Base-by-base conservation (phyloP, 2,797 vertebrate genomes). In the Harpagifer antarcticus region DNA sequence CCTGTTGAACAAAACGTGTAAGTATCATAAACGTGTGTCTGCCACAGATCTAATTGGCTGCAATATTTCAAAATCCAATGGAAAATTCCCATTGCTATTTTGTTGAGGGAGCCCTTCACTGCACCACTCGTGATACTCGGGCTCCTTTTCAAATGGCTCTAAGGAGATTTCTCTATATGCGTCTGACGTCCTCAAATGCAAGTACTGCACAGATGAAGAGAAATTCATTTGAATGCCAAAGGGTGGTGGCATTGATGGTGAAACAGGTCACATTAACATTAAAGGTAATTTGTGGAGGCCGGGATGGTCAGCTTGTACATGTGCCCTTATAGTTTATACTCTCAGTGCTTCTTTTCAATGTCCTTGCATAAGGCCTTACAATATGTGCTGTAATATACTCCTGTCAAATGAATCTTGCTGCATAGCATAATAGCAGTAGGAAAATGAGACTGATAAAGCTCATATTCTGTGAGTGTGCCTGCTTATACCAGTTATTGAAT, bases 221-320 rank as follows among this genome's bases (percentile, higher is more conserved):
- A 54, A 47, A 27, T 8, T 20, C 48, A 60, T 53, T 45, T 63
- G 17, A 52, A 17, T 10, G 8, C n/a, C 14, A 17, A 19, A 56
- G 1, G 20, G 31, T 2, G 17, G 17, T 3, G 31, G 2, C 27
- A 19, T 33, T 37, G 45, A 55, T 40, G 37, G 47, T 31, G 23
- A 73, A 37, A 62, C 33, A 19, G 40, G 54, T 72, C 60, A 67
- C 8, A 42, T 3, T 54, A 71, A 73, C 49, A 33, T 58, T n/a
- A 52, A 37, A 61, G 12, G 16, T 9, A n/a, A 57, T 9, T n/a
- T 45, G 33, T n/a, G 11, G 16, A 76, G 10, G 43, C 27, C 57
- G 50, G 33, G 19, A 15, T 9, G 62, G 15, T 4, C 16, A 31
- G 9, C 0, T 4, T 16, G 31, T n/a, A 42, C 19, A 31, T 27